Evolutionary conservation across 2,888 invertebrate species (phyloP), one percentile per base, ranked within the genome.

Genomic region (Morpho achilles): DNA sequence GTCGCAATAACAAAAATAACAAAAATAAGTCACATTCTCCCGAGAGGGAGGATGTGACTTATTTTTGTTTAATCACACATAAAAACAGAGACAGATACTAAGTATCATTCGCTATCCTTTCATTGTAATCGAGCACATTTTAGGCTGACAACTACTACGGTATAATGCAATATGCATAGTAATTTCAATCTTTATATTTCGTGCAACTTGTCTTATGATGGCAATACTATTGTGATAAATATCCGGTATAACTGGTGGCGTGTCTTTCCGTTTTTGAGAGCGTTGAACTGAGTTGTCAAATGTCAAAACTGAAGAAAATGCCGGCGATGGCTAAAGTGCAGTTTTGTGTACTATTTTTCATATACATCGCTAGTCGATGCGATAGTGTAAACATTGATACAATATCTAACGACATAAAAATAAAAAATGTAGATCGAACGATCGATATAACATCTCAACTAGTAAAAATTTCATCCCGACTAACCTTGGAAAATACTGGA

Each of bases 381-480:
- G 71, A 77, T 65, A 72, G 81, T 66, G 79, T 73, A 10, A 83
- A 76, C 68, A 79, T 88, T 32, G 91, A 91, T 67, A 77, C 74
- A 1, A 77, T 93, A 68, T 92, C 93, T 66, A 87, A 91, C 64
- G 93, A 94, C 66, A 73, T 96, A 64, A 89, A 92, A 62, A 91
- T 95, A 63, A 94, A 94, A 81, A 96, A 96, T 91, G 96, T 96
- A 22, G 97, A 98, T 64, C 92, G 97, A 76, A 93, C 93, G 53
- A 93, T 99, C 69, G 98, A 99, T 85, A 88, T 98, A 66, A 93
- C 96, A 7, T 95, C 97, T 7, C 98, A 98, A 84, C 92, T 99
- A 60, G 97, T 97, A 3, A 98, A 97, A 91, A 93, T 96, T 56
- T 91, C 93, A 9, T 91, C 94, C 42, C 95, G 95, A 85, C 92